A percentile compares a stretch with the other conserved stretches of the same genome.
Conservation (phyloP, 2,113 vertebrate species). For the Callocephalon fimbriatum region DNA sequence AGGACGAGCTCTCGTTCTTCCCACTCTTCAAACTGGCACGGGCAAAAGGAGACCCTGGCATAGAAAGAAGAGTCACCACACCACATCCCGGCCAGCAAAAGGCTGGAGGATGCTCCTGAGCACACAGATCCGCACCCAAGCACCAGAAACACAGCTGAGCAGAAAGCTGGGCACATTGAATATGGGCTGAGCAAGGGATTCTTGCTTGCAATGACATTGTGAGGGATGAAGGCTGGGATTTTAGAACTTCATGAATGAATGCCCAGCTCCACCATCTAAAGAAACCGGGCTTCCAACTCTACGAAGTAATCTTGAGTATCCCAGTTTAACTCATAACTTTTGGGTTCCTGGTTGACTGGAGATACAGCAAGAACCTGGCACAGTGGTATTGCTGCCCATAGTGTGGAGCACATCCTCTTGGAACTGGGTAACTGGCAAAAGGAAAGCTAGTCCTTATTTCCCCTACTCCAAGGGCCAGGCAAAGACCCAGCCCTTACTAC, state of each 20-base stretch:
- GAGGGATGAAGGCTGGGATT: not conserved
- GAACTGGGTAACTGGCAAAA: not conserved
- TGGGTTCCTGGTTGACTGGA: not conserved
- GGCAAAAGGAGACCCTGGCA: slow-evolving; percentile 90
- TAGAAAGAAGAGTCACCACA: slow-evolving; percentile 19
- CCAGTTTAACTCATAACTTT: not conserved
- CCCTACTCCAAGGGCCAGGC: not conserved
- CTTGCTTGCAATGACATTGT: not conserved
- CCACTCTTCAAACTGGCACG: slow-evolving; percentile 90
- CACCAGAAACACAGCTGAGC: not conserved
- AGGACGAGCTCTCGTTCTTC: slow-evolving; percentile 91
- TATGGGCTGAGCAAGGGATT: not conserved
- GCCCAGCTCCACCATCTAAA: not conserved
- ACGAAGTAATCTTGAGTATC: not conserved
- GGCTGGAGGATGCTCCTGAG: not conserved
- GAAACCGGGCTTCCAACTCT: not conserved
- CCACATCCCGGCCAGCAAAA: accelerated
- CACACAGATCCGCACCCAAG: not conserved
- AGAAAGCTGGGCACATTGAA: not conserved
- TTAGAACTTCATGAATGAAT: not conserved
- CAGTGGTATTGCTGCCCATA: accelerated
- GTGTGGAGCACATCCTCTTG: not conserved
- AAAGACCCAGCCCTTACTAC: not conserved
- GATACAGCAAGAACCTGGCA: not conserved
- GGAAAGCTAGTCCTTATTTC: not conserved